Conservation (phyloP, 2,113 vertebrate genomes). For the Camelus bactrianus region DNA sequence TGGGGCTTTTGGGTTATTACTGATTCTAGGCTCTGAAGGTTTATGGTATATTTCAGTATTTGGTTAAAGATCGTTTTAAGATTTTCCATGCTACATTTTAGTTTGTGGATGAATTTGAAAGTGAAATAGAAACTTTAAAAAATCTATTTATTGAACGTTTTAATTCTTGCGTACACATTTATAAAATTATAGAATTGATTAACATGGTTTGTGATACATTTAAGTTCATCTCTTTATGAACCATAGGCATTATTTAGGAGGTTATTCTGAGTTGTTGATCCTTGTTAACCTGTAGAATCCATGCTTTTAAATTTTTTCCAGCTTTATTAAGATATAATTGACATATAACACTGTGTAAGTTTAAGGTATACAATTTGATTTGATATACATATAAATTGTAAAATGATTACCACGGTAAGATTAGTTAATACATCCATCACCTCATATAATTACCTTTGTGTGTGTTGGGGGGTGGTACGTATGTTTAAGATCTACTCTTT, state of each 20-base stretch:
- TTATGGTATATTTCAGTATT: slow-evolving; percentile 16
- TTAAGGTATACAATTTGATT: not conserved
- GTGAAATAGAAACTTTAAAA: slow-evolving; percentile 58
- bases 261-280: slow-evolving; percentile 30
- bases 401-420: not conserved
- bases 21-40: not conserved
- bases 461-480: not conserved
- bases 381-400: not conserved
- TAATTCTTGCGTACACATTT: not conserved
- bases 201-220: not conserved
- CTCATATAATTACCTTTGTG: not conserved
- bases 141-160: not conserved
- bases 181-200: not conserved
- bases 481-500: not conserved
- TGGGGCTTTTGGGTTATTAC: slow-evolving; percentile 8
- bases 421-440: slow-evolving; percentile 3
- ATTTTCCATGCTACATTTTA: slow-evolving; percentile 56
- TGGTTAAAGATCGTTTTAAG: slow-evolving; percentile 12
- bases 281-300: slow-evolving; percentile 36
- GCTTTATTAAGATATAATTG: not conserved
- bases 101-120: slow-evolving; percentile 63
- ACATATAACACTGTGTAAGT: not conserved
- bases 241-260: not conserved
- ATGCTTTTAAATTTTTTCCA: not conserved
- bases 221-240: not conserved